Conservation (phyloP, 2,797 vertebrate species). For the Sorex maritimensis region DNA sequence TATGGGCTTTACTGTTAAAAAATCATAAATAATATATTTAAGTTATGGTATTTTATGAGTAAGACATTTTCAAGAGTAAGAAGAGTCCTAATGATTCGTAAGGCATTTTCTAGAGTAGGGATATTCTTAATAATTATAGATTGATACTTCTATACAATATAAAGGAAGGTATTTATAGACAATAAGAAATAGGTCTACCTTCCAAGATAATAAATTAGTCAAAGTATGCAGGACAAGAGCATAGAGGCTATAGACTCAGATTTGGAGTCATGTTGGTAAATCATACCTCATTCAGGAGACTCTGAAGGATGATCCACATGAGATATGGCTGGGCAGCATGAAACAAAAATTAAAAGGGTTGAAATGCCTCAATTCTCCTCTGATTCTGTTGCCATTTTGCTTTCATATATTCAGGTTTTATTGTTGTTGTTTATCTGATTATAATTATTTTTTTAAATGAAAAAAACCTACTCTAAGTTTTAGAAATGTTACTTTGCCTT, state of each 20-base stretch:
- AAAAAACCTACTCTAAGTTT: background rate
- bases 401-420: constrained; percentile 4
- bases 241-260: background rate
- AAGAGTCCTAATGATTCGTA: no score
- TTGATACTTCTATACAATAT: background rate
- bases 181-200: background rate
- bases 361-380: background rate
- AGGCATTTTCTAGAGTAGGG: background rate
- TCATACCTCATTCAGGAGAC: background rate
- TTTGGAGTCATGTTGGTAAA: background rate
- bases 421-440: background rate
- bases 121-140: background rate
- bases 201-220: background rate
- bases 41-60: no score
- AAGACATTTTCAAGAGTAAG: no score
- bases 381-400: background rate
- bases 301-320: background rate
- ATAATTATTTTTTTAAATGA: background rate
- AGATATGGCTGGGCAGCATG: background rate
- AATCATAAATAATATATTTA: background rate
- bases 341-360: background rate
- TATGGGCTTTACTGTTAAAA: background rate
- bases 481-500: background rate
- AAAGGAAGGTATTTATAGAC: background rate
- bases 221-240: background rate